phyloP scores from a whole-genome alignment of 1,140 invertebrate species.

The Stenopsyche tienmushanensis region DNA sequence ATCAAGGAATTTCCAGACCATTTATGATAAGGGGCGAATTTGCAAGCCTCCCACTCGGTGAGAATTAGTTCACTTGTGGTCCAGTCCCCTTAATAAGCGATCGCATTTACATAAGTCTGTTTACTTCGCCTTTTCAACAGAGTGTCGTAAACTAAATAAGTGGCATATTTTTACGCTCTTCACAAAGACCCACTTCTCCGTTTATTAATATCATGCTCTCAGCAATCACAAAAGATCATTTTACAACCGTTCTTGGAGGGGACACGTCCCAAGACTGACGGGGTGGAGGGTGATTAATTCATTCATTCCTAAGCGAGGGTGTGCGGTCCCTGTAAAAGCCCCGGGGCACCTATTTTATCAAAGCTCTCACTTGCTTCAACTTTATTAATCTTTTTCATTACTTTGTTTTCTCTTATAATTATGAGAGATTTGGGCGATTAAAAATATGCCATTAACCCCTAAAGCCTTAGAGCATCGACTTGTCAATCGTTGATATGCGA shows the following conservation, averaged over 20 bases:
- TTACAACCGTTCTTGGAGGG: neutral
- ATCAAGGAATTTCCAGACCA: too few relatives aligned
- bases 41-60: neutral
- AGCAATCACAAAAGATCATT: slow-evolving; percentile 7
- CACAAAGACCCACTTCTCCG: neutral
- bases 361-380: too few relatives aligned
- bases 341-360: neutral
- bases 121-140: neutral
- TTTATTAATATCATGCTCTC: slow-evolving; percentile 1
- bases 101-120: slow-evolving; percentile 24
- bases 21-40: too few relatives aligned
- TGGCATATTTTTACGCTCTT: neutral
- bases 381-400: too few relatives aligned
- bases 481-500: too few relatives aligned
- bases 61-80: slow-evolving; percentile 19
- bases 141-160: slow-evolving; percentile 7
- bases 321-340: neutral
- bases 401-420: too few relatives aligned
- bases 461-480: too few relatives aligned
- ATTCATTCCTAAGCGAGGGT: neutral
- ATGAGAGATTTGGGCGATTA: too few relatives aligned
- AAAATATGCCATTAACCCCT: too few relatives aligned
- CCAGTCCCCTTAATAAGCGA: slow-evolving; percentile 14
- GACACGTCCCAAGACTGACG: neutral
- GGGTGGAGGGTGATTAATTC: slow-evolving; percentile 2